phyloP scores from a whole-genome alignment of 2,797 vertebrate species.

The Poeciliopsis presidionis region DNA sequence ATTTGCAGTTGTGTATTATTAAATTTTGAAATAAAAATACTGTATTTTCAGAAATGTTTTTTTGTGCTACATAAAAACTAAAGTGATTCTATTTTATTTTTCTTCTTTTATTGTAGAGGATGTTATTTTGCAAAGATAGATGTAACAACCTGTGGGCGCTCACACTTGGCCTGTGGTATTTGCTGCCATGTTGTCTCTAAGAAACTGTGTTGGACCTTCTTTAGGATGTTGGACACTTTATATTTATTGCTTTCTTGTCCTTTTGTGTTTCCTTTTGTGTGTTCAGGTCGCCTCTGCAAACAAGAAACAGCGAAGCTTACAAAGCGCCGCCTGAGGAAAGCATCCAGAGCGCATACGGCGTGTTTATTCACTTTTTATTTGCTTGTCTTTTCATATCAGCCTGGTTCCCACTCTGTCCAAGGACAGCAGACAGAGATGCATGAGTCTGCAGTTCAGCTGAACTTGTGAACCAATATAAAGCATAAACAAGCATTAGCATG shows the following conservation, averaged over 20 bases:
- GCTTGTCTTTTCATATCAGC: slow-evolving; percentile 45
- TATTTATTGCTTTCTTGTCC: slow-evolving; percentile 11
- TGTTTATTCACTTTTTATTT: slow-evolving; percentile 30
- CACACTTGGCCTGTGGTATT: neutral
- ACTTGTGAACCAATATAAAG: slow-evolving; percentile 8
- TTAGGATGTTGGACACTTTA: neutral
- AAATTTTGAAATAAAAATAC: too few species aligned
- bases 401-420: slow-evolving; percentile 21
- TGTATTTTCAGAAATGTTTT: too few species aligned
- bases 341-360: slow-evolving; percentile 47
- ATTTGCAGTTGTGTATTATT: too few species aligned
- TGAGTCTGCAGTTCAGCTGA: slow-evolving; percentile 25
- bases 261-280: slow-evolving; percentile 35
- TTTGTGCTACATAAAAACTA: too few species aligned
- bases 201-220: neutral
- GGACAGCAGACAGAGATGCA: slow-evolving; percentile 39
- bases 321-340: slow-evolving; percentile 61
- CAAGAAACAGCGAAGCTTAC: slow-evolving; percentile 74
- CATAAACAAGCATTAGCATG: slow-evolving; percentile 24
- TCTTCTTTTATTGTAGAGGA: neutral
- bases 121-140: neutral
- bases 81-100: too few species aligned
- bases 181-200: neutral
- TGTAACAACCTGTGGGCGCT: neutral
- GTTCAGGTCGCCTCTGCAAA: slow-evolving; percentile 73